A percentile compares a stretch with the other conserved stretches of the same genome.
phyloP scores from a whole-genome alignment of 2,888 invertebrate genomes.

The Andrena bicolor region DNA sequence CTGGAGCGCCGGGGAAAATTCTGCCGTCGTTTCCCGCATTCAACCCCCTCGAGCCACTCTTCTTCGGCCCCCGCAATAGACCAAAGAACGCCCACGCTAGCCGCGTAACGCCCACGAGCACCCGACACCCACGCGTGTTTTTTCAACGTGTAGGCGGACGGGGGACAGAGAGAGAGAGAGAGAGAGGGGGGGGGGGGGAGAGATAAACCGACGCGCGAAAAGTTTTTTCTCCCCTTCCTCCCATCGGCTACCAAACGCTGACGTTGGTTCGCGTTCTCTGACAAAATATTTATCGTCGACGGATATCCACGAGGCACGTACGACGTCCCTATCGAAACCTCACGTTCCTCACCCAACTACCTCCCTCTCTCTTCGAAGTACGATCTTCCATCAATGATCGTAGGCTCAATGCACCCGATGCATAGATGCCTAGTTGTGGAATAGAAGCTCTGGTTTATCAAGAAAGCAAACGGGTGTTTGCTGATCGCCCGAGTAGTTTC shows the following conservation, averaged over 20 bases:
- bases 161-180: not conserved
- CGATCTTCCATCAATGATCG: not conserved
- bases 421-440: too few relatives aligned
- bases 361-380: too few relatives aligned
- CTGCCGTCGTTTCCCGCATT: constrained; percentile 51
- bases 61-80: constrained; percentile 73
- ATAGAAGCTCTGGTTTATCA: too few relatives aligned
- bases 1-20: constrained; percentile 9
- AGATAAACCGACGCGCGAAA: constrained; percentile 24
- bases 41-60: constrained; percentile 30
- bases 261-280: constrained; percentile 3
- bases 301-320: constrained; percentile 22
- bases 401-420: not conserved
- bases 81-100: constrained; percentile 75
- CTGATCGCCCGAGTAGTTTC: not conserved
- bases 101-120: constrained; percentile 70
- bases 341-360: too few relatives aligned
- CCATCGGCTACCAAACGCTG: constrained; percentile 16
- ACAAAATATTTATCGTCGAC: constrained; percentile 44
- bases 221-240: constrained; percentile 9
- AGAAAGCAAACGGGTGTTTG: too few relatives aligned
- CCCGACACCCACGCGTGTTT: constrained; percentile 39
- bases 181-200: constrained; percentile 1
- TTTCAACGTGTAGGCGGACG: constrained; percentile 15
- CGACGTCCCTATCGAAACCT: not conserved